Base-by-base conservation (phyloP, 2,888 invertebrate species). In the Lordiphosa andalusiaca region DNA sequence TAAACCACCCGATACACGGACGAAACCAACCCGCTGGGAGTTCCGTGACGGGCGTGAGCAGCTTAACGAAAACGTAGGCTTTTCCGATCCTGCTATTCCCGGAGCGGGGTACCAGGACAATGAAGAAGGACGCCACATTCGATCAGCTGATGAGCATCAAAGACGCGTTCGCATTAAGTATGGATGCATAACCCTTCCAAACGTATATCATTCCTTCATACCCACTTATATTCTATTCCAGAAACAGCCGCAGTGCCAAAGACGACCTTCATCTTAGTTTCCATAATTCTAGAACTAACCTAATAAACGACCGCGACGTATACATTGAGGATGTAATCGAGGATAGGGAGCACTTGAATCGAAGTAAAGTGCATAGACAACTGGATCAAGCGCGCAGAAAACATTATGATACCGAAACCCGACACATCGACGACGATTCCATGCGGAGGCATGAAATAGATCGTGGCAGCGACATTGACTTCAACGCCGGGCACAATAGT, bases 371-470 rank as follows among this genome's bases (percentile, higher is more conserved):
- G 91, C 71, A 68, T 9, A 67, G 76, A 46, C 71, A 74, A 36
- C 53, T 68, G 42, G 63, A 75, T 21, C 70, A 80, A 9, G 48
- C 21, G 10, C 73, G 75, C 0, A 52, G 76, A 9, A 80, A 78
- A 42, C 72, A 70, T 13, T 76, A 78, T 46, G 81, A 82, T 13
- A 56, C 71, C 9, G 78, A 76, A n/a, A 57, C 72, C n/a, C 86
- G 91, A 52, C 93, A 93, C 56, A 91, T 91, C 16, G 94, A 94
- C 69, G 91, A 93, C 49, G 95, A 95, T 81, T 95, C 95, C 0
- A 91, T 95, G 76, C 90, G 93, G 66, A 91, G 94, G 55, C 94
- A 95, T 82, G 95, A 95, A 90, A 92, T 94, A 58, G 95, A 95
- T 71, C 91, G 95, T 39, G 95, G 94, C 5, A 94, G 95, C 13